Base-by-base conservation (phyloP, 1,140 invertebrate species). In the Pogonus chalceus region DNA sequence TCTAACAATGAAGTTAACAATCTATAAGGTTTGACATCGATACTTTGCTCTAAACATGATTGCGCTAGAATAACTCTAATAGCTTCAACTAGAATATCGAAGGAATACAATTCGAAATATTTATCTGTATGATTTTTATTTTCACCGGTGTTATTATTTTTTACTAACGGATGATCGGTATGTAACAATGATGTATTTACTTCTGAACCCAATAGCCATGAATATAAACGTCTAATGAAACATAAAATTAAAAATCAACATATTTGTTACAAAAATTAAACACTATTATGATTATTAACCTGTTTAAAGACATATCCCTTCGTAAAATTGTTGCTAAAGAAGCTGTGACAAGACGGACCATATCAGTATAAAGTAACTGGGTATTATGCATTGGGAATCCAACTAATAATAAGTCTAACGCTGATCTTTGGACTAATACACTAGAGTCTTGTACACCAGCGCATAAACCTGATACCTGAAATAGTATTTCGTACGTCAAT, bases 281-380 rank as follows among this genome's bases (percentile, higher is more conserved):
- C 26, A 4, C 9, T 49, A 52, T 4, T 43, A 31, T 60, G 9
- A 63, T n/a, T n/a, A n/a, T 53, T 58, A 72, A 82, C 79, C 85
- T 79, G 69, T 96, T 96, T 14, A 96, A 75, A 43, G 90, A 94
- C 86, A 94, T 92, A 67, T 96, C 93, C 58, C 93, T 76, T 43
- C 92, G 70, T 10, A 96, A 72, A 55, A 96, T 84, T 1, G 93
- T 90, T 26, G 83, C 81, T 50, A 96, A 70, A 23, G 87, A 86
- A 53, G 90, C 81, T 21, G 85, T 88, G 1, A 92, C 79, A 49
- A 96, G 71, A 49, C 80, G 76, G 7, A 88, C 79, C 76, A 90
- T 81, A 68, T 93, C 88, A 3, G 79, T 71, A 58, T 81, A 77
- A 1, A 79, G 75, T 20, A 94, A 72, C 65, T 90, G 86, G 56